phyloP scores from a whole-genome alignment of 2,888 invertebrate genomes.

The Eulithis prunata region DNA sequence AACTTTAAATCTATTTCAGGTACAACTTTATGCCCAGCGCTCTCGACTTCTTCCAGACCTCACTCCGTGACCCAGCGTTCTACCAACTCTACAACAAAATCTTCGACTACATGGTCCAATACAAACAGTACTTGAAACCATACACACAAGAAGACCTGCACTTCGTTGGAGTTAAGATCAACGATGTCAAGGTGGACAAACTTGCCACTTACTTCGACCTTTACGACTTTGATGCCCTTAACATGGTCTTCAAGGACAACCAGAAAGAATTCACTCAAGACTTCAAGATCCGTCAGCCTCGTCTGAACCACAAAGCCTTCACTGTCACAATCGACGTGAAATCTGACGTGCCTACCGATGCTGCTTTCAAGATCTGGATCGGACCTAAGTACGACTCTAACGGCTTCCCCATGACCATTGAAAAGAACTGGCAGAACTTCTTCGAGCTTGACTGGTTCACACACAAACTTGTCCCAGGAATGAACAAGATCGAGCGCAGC shows the following conservation, averaged over 20 bases:
- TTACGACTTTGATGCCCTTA: constrained; percentile 86
- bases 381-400: constrained; percentile 88
- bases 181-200: constrained; percentile 85
- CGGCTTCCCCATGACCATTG: constrained; percentile 78
- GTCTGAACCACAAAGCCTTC: constrained; percentile 89
- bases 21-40: constrained; percentile 81
- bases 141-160: constrained; percentile 85
- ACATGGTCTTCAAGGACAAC: constrained; percentile 70
- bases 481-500: constrained; percentile 86
- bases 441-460: constrained; percentile 85
- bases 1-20: constrained; percentile 51
- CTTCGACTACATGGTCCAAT: constrained; percentile 82
- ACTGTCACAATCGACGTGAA: constrained; percentile 84
- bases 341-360: constrained; percentile 84
- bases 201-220: constrained; percentile 87
- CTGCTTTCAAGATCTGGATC: constrained; percentile 86
- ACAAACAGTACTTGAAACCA: constrained; percentile 83
- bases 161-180: constrained; percentile 85
- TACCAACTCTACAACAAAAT: constrained; percentile 87
- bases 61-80: constrained; percentile 89
- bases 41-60: constrained; percentile 86
- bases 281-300: constrained; percentile 87
- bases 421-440: constrained; percentile 85
- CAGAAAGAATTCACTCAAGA: constrained; percentile 59
- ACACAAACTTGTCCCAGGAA: constrained; percentile 84